Conservation (phyloP, 2,797 vertebrate species). For the Morelia viridis region DNA sequence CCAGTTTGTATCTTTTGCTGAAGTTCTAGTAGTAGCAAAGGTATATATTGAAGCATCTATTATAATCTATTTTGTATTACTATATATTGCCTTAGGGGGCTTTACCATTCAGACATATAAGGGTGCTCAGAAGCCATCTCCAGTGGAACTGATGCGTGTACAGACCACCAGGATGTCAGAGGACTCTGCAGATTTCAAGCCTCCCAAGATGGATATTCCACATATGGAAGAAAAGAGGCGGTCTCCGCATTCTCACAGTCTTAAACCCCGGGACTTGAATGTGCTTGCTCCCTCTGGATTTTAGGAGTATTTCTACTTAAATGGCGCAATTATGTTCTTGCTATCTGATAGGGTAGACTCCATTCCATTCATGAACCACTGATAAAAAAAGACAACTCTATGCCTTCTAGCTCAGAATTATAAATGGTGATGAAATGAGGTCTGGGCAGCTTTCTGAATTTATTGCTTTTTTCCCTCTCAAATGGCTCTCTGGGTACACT, state of each 20-base stretch:
- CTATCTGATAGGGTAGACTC: slow-evolving; percentile 31
- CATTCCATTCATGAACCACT: slow-evolving; percentile 35
- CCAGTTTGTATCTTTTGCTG: not conserved
- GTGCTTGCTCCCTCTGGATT: slow-evolving; percentile 92
- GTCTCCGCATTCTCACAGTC: slow-evolving; percentile 80
- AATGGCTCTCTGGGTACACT: slow-evolving; percentile 10
- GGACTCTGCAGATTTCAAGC: slow-evolving; percentile 72
- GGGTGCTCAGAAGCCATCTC: slow-evolving; percentile 88
- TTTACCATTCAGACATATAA: slow-evolving; percentile 88
- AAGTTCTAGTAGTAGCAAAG: not conserved
- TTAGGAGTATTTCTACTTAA: slow-evolving; percentile 66
- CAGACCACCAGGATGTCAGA: slow-evolving; percentile 82
- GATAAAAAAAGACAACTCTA: slow-evolving; percentile 47
- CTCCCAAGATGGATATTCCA: slow-evolving; percentile 89
- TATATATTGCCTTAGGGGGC: slow-evolving; percentile 72
- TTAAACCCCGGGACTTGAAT: slow-evolving; percentile 91
- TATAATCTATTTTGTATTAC: not conserved
- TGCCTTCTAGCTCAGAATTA: slow-evolving; percentile 38
- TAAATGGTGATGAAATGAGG: not conserved
- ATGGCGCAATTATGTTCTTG: slow-evolving; percentile 22
- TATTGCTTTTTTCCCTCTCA: slow-evolving; percentile 15
- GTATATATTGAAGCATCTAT: not conserved
- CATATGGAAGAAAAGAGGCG: slow-evolving; percentile 77
- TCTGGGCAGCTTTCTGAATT: slow-evolving; percentile 28
- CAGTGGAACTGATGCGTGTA: slow-evolving; percentile 90